Percentiles rank a stretch among this genome's conserved stretches.
These are phyloP conservation scores for Caretta caretta DNA, from an alignment of 2,113 vertebrate genomes.

Conservation along the genomic window DNA sequence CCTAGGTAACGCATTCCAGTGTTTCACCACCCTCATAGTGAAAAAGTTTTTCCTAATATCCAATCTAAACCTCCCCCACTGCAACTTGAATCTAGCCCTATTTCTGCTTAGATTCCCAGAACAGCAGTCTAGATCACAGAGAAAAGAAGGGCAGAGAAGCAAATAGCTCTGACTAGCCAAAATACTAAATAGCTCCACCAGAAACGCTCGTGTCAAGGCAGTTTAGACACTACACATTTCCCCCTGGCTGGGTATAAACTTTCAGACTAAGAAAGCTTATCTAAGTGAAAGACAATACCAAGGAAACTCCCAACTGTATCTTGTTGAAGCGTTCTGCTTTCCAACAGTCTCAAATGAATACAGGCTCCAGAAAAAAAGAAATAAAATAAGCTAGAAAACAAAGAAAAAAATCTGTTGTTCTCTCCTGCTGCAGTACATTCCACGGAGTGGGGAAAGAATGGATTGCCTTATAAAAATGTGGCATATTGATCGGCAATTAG, in stretches of 20 bases:
- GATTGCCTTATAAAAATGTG: conserved; percentile 45
- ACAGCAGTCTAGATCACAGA: background rate
- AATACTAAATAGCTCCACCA: background rate
- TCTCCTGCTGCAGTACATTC: background rate
- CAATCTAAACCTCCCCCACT: too few species aligned
- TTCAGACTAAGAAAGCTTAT: background rate
- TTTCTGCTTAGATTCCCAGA: background rate
- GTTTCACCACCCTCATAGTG: too few species aligned
- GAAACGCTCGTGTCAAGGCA: background rate
- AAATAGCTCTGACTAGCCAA: background rate
- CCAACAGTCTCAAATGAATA: background rate
- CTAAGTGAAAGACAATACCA: background rate
- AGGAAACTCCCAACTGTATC: background rate
- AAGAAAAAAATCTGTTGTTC: background rate
- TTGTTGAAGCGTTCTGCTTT: background rate
- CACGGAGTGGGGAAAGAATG: background rate
- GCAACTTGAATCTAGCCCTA: background rate
- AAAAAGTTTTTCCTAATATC: too few species aligned
- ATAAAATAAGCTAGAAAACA: conserved; percentile 1
- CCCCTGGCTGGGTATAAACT: background rate
- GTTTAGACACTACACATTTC: background rate
- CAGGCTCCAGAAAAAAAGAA: background rate
- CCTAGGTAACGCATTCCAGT: too few species aligned
- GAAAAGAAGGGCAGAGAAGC: background rate
- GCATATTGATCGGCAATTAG: conserved; percentile 53